A percentile compares a stretch with the other conserved stretches of the same genome.
Conservation (phyloP, 2,797 vertebrate species). For the Toxotes lorentzi region DNA sequence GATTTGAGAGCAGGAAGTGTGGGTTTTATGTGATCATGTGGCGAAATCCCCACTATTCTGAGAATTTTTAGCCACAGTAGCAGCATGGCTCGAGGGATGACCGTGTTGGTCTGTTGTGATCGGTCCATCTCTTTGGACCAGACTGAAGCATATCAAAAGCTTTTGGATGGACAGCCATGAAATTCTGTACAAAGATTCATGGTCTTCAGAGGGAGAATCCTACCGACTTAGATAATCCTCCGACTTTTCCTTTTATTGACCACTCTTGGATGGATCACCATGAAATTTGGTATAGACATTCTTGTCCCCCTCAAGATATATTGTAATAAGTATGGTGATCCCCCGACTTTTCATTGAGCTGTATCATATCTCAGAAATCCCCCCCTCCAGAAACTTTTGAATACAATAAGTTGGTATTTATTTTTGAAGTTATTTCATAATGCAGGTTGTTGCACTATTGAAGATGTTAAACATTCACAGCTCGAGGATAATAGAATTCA, state of each 20-base stretch:
- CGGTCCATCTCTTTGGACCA: not conserved
- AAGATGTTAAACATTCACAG: not conserved
- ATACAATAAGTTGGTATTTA: too few relatives aligned
- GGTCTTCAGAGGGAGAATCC: slow-evolving; percentile 11
- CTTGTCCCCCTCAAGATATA: not conserved
- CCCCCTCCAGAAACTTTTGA: too few relatives aligned
- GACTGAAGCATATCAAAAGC: not conserved
- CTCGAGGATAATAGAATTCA: not conserved
- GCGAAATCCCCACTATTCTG: slow-evolving; percentile 7
- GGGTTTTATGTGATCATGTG: not conserved
- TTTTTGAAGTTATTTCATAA: too few relatives aligned
- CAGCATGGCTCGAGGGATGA: not conserved
- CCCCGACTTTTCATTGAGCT: not conserved
- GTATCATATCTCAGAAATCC: too few relatives aligned
- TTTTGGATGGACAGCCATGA: not conserved
- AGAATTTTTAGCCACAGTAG: not conserved
- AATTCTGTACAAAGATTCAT: not conserved
- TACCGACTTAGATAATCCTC: not conserved
- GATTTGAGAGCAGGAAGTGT: slow-evolving; percentile 4
- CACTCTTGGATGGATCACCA: not conserved
- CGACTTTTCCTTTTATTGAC: not conserved
- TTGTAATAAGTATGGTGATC: not conserved
- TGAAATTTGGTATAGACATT: not conserved
- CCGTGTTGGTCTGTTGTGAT: not conserved
- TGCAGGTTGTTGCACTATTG: too few relatives aligned